These are phyloP conservation scores for Marmota monax DNA, from an alignment of 2,113 vertebrate species.

Conservation along the genomic window DNA sequence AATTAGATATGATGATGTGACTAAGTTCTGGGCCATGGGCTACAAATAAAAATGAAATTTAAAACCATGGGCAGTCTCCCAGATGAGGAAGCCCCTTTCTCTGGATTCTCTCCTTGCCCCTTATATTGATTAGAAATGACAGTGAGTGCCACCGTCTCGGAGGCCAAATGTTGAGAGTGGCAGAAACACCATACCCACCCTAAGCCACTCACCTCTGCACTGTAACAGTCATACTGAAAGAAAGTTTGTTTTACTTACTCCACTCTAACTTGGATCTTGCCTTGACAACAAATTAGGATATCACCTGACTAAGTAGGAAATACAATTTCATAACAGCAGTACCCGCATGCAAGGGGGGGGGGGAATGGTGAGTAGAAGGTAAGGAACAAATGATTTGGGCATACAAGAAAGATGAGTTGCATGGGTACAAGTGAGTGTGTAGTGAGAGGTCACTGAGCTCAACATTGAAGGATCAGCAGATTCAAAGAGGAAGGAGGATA, in stretches of 20 bases:
- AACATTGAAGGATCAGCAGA: neutral
- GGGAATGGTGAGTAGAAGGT: neutral
- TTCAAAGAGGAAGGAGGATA: neutral
- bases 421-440: accelerated
- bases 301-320: neutral
- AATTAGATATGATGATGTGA: neutral
- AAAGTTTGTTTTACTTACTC: neutral
- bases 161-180: neutral
- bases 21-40: neutral
- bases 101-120: neutral
- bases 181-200: neutral
- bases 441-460: neutral
- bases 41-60: neutral
- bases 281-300: neutral
- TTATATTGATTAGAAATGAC: neutral
- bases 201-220: neutral
- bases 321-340: neutral
- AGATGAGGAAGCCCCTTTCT: neutral
- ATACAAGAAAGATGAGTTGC: no score
- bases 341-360: no score
- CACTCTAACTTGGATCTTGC: neutral
- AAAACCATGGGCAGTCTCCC: neutral
- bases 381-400: neutral
- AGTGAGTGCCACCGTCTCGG: neutral
- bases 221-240: neutral